Percentiles rank a stretch among this genome's conserved stretches.
These are phyloP conservation scores for Neomorphus geoffroyi DNA, from an alignment of 2,797 vertebrate genomes.

Conservation along the genomic window DNA sequence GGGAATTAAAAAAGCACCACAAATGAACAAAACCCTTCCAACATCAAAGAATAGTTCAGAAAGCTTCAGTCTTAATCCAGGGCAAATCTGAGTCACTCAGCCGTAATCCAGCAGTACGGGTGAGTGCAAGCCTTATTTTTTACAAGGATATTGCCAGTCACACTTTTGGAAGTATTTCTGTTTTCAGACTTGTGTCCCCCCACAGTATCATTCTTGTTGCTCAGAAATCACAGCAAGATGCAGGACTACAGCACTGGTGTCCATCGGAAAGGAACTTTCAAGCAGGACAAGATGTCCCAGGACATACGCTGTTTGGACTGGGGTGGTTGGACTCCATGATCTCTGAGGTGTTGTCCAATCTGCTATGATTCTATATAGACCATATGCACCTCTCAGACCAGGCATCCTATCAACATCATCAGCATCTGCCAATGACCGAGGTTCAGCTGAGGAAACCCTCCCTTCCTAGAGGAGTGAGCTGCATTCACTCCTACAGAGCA, in stretches of 20 bases:
- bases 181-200: background rate
- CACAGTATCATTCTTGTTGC: background rate
- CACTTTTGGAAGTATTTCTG: background rate
- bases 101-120: background rate
- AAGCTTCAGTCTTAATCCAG: background rate
- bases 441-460: background rate
- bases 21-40: background rate
- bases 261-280: background rate
- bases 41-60: background rate
- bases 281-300: background rate
- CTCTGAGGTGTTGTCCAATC: too few relatives aligned
- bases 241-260: too few relatives aligned
- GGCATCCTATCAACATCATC: background rate
- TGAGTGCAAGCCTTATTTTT: background rate
- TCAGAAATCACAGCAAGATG: background rate
- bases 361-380: too few relatives aligned
- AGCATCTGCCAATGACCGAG: background rate
- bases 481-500: accelerated
- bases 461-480: background rate
- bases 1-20: background rate
- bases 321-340: too few relatives aligned
- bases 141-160: too few relatives aligned
- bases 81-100: background rate
- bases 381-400: background rate
- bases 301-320: background rate